These are phyloP conservation scores for Samia ricini DNA, from an alignment of 1,140 invertebrate genomes.

Conservation along the genomic window DNA sequence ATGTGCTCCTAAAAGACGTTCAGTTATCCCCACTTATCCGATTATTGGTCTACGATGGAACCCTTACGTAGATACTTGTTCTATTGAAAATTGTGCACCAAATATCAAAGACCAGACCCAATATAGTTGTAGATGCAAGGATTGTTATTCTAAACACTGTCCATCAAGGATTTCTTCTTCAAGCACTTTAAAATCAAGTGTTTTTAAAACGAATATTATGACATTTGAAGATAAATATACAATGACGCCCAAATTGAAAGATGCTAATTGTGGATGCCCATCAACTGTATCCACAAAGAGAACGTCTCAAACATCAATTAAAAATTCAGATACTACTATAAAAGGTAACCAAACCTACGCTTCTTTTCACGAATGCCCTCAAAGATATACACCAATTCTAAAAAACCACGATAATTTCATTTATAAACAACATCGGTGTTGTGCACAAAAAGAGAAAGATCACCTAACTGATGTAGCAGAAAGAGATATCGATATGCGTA, in stretches of 20 bases:
- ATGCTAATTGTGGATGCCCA: conserved; percentile 30
- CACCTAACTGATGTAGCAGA: neutral
- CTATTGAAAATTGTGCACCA: conserved; percentile 10
- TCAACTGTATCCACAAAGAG: conserved; percentile 7
- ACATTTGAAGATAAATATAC: conserved; percentile 46
- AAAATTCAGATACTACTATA: conserved; percentile 13
- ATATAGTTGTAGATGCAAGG: conserved; percentile 21
- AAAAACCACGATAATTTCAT: conserved; percentile 15
- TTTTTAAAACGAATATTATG: conserved; percentile 43
- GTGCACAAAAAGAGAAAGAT: neutral
- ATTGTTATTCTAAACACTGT: conserved; percentile 20
- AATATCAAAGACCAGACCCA: conserved; percentile 4
- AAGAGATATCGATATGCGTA: conserved; percentile 20
- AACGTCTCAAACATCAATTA: conserved; percentile 23
- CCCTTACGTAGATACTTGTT: conserved; percentile 25
- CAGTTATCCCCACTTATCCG: conserved; percentile 29
- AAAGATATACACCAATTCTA: conserved; percentile 18
- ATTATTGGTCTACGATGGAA: conserved; percentile 30
- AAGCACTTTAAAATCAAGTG: conserved; percentile 3
- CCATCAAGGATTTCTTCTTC: conserved; percentile 8
- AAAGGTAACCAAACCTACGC: conserved; percentile 12
- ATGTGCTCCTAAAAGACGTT: neutral
- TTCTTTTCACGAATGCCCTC: neutral
- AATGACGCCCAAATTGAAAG: conserved; percentile 44
- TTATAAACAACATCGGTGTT: neutral